Evolutionary conservation across 1,140 invertebrate species (phyloP), one percentile per base, ranked within the genome.

Genomic region (Hypothenemus hampei): DNA sequence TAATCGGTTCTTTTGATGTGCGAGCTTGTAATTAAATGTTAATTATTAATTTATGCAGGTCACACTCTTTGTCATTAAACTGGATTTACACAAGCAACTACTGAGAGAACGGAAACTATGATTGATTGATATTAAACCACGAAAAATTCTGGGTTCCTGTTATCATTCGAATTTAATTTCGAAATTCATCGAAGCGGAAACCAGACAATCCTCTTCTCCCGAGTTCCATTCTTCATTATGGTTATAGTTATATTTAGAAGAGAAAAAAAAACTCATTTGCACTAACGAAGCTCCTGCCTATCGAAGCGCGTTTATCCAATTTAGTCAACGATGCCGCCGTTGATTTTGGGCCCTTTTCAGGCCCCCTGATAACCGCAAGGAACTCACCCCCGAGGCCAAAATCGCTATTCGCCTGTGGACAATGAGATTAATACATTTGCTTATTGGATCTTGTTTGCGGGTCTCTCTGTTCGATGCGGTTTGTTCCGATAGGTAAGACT

Each of bases 381-480:
- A 36, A 22, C n/a, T n/a, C n/a, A 21, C 8, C 15, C 6, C 48
- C 35, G 18, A 3, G 20, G 33, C n/a, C n/a, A n/a, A n/a, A 51
- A 51, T 41, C 37, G 50, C 40, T 35, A 53, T 44, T 26, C 50
- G 36, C 39, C 40, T 26, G 39, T 53, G 50, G 50, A 53, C 50
- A 53, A 53, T 53, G 50, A 21, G 37, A 53, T 53, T 53, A 53
- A 53, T 53, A 53, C 50, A 53, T 53, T 53, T 53, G 50, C 50
- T 53, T 53, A 53, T 53, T 53, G 50, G 50, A 53, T 53, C 50
- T 53, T 53, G 50, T 44, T 53, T 44, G 40, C 20, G 26, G 50
- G 50, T 23, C n/a, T n/a, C n/a, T n/a, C n/a, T n/a, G n/a, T n/a
- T n/a, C 50, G 23, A 20, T 53, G 50, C 20, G 50, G 50, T 53